Base-by-base conservation (phyloP, 2,888 invertebrate species). In the Campoplex nolae region DNA sequence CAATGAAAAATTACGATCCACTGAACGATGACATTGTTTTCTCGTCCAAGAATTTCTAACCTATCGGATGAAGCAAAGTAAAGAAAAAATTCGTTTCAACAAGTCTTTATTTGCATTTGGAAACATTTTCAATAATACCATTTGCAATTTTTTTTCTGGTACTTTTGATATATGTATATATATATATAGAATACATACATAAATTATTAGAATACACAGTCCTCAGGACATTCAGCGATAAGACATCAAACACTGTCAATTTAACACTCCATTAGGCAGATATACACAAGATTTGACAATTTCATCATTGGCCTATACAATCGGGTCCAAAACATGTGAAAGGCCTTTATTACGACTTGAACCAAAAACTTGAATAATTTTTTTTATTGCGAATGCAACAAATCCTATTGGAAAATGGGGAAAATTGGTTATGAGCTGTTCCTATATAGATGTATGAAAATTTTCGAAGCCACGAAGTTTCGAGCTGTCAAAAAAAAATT, bases 51-150 rank as follows among this genome's bases (percentile, higher is more conserved):
- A 3, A 62, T 62, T 32, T 18, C 32, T 62, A 56, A 42, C 9
- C 38, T 6, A 74, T 45, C 6, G 51, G 45, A 45, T 28, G 4
- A 23, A 70, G 4, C 7, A 23, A n/a, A 23, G 23, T 23, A 13
- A 23, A 18, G 11, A 28, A 16, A 51, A 28, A n/a, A 42, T 56
- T 80, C 58, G 42, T 65, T 86, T 86, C 58, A 74, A 82, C 82
- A 78, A 79, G 65, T 84, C 56, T 83, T 82, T 80, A 81, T 85
- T 85, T 48, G 85, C 73, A 80, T 83, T 85, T 83, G 83, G 87
- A 76, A 87, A 87, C 83, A 28, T 45, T 83, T 73, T 83, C 77
- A 45, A 80, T 80, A 79, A 85, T 70, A 51, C 83, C 54, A 76
- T 67, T 76, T 56, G 28, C 71, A 9, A 32, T 23, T 71, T 51